Conservation (phyloP, 2,797 vertebrate species). For the Lagodon rhomboides region DNA sequence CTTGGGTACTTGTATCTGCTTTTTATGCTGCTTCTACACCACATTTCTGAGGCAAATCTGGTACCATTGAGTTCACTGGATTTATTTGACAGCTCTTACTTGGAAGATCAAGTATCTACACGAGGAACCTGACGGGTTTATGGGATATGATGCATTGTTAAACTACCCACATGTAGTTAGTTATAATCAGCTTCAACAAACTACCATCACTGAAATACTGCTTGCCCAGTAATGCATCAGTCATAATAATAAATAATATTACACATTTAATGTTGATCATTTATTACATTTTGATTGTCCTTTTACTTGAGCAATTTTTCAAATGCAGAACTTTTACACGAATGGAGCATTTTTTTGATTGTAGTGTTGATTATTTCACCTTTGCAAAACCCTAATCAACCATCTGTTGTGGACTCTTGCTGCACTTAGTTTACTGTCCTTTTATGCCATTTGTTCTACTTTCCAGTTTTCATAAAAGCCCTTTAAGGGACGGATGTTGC, state of each 20-base stretch:
- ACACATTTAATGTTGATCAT: neutral
- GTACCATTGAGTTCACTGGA: neutral
- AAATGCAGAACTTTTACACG: neutral
- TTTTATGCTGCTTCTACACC: neutral
- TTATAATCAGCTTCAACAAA: neutral
- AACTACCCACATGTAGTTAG: neutral
- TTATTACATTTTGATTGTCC: neutral
- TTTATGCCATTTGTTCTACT: too few species aligned
- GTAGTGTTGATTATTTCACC: neutral
- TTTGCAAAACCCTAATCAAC: conserved; percentile 9
- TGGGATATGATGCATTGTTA: neutral
- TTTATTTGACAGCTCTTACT: neutral
- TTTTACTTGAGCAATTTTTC: neutral
- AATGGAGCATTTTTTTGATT: neutral
- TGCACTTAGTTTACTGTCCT: too few species aligned
- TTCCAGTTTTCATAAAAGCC: too few species aligned
- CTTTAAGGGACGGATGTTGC: too few species aligned
- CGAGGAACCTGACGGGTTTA: neutral
- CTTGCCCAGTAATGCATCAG: neutral
- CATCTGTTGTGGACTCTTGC: neutral
- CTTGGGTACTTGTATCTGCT: neutral
- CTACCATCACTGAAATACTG: neutral
- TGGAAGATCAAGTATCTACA: neutral
- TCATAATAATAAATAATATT: neutral
- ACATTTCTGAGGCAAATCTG: neutral